Evolutionary conservation across 30 jellyfish, hydroid and myxozoan species (phyloP).

Genomic region (Haliclystus octoradiatus): DNA sequence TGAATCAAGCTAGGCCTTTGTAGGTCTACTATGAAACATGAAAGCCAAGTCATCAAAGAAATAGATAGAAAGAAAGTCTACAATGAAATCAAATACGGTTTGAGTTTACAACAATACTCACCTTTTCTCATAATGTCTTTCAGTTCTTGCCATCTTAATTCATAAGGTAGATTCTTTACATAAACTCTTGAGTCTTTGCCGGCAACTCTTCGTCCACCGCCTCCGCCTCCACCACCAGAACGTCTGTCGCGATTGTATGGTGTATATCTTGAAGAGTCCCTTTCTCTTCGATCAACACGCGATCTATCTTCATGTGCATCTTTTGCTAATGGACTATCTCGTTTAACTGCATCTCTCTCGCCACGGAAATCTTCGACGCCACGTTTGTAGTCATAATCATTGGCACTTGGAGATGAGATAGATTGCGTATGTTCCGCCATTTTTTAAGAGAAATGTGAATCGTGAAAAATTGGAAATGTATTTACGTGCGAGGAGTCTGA

Average conservation of each 20-base stretch:
- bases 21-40: neutral
- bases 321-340: slow-evolving; percentile 28
- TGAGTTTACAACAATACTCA: slow-evolving; percentile 5
- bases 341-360: slow-evolving; percentile 6
- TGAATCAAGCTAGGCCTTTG: too few relatives aligned
- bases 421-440: neutral
- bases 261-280: slow-evolving; percentile 14
- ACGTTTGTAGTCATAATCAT: neutral
- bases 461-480: too few relatives aligned
- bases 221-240: slow-evolving; percentile 7
- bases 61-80: neutral
- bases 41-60: neutral
- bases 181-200: slow-evolving; percentile 80
- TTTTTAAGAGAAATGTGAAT: too few relatives aligned
- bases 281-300: slow-evolving; percentile 14
- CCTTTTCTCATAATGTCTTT: slow-evolving; percentile 95
- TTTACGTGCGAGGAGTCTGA: too few relatives aligned
- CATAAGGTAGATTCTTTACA: slow-evolving; percentile 76
- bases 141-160: slow-evolving; percentile 83
- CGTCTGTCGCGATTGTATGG: slow-evolving; percentile 31
- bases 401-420: neutral
- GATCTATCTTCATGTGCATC: slow-evolving; percentile 11
- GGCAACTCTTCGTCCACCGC: slow-evolving; percentile 37
- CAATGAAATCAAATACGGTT: neutral
- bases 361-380: neutral